Evolutionary conservation across 2,888 invertebrate species (phyloP).

Genomic region (Petrolisthes cinctipes): DNA sequence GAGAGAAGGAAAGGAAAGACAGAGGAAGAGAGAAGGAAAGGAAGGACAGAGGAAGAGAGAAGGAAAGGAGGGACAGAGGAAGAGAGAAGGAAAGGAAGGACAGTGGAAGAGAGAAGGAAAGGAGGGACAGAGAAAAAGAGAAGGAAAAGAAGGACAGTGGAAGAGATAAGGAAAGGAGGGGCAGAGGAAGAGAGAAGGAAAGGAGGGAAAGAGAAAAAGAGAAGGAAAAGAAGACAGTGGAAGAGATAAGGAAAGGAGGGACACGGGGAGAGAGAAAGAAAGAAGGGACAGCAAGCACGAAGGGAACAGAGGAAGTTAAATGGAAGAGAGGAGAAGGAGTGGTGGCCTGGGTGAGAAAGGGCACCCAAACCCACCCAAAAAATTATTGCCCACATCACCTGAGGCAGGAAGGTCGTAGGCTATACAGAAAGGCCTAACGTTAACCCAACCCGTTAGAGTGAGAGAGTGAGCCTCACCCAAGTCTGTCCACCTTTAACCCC

Average conservation of each 20-base stretch:
- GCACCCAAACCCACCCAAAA: no score
- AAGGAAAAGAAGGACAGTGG: background rate
- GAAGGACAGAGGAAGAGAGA: background rate
- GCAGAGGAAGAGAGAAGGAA: background rate
- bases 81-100: background rate
- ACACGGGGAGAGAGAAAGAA: background rate
- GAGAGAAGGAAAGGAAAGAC: background rate
- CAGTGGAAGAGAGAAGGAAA: background rate
- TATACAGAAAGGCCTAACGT: no score
- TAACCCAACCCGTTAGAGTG: no score
- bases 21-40: background rate
- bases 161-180: background rate
- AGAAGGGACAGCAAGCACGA: background rate
- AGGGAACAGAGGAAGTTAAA: background rate
- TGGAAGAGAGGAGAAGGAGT: background rate
- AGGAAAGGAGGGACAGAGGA: no score
- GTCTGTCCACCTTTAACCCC: no score
- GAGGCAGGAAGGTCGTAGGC: no score
- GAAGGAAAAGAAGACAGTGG: background rate
- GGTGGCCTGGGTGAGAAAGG: no score
- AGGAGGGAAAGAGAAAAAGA: background rate
- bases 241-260: background rate
- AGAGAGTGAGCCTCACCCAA: no score
- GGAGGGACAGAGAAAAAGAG: background rate
- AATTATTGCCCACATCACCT: no score